Conservation (phyloP, 2,113 vertebrate genomes). For the Campylomormyrus numenius region DNA sequence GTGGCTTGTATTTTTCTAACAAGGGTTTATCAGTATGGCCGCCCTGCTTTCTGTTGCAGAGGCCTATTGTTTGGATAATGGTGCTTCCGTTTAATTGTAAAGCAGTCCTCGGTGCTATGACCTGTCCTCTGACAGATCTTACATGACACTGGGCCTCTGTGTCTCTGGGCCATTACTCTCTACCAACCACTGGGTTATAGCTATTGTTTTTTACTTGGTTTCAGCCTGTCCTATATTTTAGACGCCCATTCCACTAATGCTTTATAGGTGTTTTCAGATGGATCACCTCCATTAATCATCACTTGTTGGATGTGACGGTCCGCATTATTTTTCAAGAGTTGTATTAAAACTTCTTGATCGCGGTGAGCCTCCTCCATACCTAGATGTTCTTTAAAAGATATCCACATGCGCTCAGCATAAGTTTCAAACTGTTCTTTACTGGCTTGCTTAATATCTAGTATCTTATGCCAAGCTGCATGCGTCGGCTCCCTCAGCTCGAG, state of each 20-base stretch:
- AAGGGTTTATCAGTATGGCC: too few species aligned
- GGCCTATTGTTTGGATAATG: too few species aligned
- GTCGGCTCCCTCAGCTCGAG: not conserved
- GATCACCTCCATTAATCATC: not conserved
- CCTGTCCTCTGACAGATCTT: not conserved
- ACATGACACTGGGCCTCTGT: not conserved
- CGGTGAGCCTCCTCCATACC: not conserved
- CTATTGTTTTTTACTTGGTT: not conserved
- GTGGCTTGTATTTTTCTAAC: not conserved
- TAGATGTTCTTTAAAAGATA: not conserved
- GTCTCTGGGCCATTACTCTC: not conserved
- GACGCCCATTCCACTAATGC: not conserved
- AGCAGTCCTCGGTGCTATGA: not conserved
- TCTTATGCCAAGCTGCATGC: not conserved
- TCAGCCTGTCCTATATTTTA: not conserved
- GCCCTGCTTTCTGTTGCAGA: too few species aligned
- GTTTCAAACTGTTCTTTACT: not conserved
- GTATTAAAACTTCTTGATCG: not conserved
- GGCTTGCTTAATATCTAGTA: not conserved
- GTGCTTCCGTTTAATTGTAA: not conserved
- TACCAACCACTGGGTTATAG: not conserved
- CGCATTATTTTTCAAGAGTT: not conserved
- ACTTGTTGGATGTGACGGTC: not conserved
- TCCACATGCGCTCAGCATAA: not conserved
- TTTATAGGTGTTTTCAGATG: not conserved